Percentiles rank a stretch among this genome's conserved stretches.
These are phyloP conservation scores for Calyptomena viridis DNA, from an alignment of 2,113 vertebrate species.

Conservation along the genomic window DNA sequence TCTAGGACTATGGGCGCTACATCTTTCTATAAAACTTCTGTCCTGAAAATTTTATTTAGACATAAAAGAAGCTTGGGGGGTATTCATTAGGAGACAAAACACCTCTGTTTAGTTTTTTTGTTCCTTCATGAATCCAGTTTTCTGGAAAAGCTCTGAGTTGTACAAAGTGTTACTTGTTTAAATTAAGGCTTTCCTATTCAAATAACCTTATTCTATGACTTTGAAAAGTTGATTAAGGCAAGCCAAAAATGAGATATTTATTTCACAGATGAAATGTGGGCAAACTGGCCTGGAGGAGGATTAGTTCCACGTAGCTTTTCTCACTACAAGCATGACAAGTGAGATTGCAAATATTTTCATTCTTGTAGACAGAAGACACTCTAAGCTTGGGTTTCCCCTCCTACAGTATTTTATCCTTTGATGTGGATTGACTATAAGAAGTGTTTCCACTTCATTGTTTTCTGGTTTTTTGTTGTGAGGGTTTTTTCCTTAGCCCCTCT, in stretches of 20 bases:
- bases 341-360: not conserved
- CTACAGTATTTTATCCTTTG: not conserved
- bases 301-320: not conserved
- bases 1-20: no score
- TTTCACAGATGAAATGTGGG: slow-evolving; percentile 6
- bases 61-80: not conserved
- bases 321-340: not conserved
- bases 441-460: not conserved
- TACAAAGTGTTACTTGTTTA: slow-evolving; percentile 26
- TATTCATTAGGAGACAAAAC: not conserved
- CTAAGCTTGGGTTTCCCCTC: not conserved
- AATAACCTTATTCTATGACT: slow-evolving; percentile 14
- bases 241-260: slow-evolving; percentile 27
- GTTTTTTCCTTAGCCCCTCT: not conserved
- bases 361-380: not conserved
- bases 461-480: not conserved
- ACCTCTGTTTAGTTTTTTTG: not conserved
- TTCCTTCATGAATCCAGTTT: not conserved
- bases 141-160: not conserved
- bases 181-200: slow-evolving; percentile 6
- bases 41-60: not conserved
- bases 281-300: not conserved
- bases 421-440: not conserved
- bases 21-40: not conserved
- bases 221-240: not conserved